Evolutionary conservation across 1,140 invertebrate genomes (phyloP), one percentile per base, ranked within the genome.

Genomic region (Tyrophagus putrescentiae): DNA sequence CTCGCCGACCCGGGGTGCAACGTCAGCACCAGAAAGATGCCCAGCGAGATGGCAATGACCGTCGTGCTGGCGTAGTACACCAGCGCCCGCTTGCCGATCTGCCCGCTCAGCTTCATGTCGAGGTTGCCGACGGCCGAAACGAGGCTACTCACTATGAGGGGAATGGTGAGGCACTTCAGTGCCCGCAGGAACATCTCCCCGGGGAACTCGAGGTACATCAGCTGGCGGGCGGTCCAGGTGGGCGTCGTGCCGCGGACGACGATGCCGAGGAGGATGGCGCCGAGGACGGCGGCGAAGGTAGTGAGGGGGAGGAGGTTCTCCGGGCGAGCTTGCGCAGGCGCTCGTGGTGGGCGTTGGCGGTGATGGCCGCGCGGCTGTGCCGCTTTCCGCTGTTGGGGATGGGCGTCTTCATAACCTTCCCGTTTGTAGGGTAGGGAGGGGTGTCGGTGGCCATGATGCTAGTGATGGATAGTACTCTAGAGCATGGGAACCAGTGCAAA

Each of bases 21-120:
- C 16, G 81, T 80, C 9, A 84, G 77, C 23, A 88, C 86, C 7
- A 96, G 75, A 63, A 88, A 81, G 64, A 94, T 89, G 31, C 89
- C 86, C 65, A 93, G 76, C 65, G 87, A 79, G 23, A 92, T 87
- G 1, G 89, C 87, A 65, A 83, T 81, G 7, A 93, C 72, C 0
- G 92, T 97, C 9, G 92, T 96, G 7, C 82, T 80, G 69, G 89
- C 80, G 71, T 96, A 96, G 72, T 93, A 95, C 21, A 83, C 76
- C 45, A 94, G 82, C 4, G 91, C 86, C 54, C 88, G 77, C 32
- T 79, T 71, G 28, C 73, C 73, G 28, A 91, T 85, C 68, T 74
- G 77, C 39, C 80, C 78, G 7, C 80, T 82, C 33, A 82, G 71
- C 1, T 76, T 76, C n/a, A 81, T 76, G 72, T 90, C 85, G 60